These are phyloP conservation scores for Siniperca chuatsi DNA, from an alignment of 2,113 vertebrate genomes.

Conservation along the genomic window DNA sequence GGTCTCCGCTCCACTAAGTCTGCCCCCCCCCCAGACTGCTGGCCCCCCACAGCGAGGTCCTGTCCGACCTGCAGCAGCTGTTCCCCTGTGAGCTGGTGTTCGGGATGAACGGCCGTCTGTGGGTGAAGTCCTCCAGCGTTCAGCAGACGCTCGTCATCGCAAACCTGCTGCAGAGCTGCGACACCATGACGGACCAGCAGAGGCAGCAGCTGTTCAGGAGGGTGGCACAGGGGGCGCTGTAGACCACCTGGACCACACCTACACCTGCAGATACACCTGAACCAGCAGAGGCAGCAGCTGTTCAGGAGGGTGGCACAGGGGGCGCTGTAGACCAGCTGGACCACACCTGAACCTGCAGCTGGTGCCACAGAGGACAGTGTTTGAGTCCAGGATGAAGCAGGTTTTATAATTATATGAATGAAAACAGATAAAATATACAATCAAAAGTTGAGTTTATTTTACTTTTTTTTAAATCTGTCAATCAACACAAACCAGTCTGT, in stretches of 20 bases:
- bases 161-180: conserved; percentile 93
- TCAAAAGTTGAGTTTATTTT: no score
- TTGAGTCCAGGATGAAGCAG: neutral
- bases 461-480: no score
- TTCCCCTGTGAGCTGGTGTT: conserved; percentile 92
- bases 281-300: no score
- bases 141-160: conserved; percentile 93
- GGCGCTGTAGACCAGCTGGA: no score
- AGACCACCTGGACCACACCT: neutral
- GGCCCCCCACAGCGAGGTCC: conserved; percentile 89
- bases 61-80: conserved; percentile 88
- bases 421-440: no score
- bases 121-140: conserved; percentile 90
- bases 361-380: neutral
- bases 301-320: no score
- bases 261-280: no score
- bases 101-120: conserved; percentile 95
- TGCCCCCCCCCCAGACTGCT: conserved; percentile 84
- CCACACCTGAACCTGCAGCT: no score
- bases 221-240: conserved; percentile 82
- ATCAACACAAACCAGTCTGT: no score
- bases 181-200: conserved; percentile 91
- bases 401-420: no score
- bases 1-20: neutral
- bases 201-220: conserved; percentile 87